Evolutionary conservation across 1,140 invertebrate species (phyloP).

Genomic region (Aphelinus atriplicis): DNA sequence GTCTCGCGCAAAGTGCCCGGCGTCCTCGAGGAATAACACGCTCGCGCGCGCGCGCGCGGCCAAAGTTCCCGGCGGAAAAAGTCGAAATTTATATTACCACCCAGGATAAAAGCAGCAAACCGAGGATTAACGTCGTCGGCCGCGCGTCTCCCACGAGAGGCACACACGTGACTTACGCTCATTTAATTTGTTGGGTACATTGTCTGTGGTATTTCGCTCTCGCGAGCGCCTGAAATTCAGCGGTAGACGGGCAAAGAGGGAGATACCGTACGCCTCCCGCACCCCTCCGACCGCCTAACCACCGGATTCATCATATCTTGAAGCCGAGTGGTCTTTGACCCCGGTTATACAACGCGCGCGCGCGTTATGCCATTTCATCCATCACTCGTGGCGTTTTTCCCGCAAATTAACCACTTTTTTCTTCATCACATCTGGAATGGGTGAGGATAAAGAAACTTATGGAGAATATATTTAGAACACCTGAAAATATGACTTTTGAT

Average conservation of each 20-base stretch:
- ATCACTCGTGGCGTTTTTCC: too few species aligned
- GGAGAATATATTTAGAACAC: too few species aligned
- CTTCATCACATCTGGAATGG: too few species aligned
- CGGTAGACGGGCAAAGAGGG: conserved; percentile 38
- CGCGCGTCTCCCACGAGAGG: conserved; percentile 31
- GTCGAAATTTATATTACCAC: conserved; percentile 28
- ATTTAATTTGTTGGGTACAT: conserved; percentile 65
- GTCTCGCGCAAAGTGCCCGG: not conserved
- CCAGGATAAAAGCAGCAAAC: conserved; percentile 21
- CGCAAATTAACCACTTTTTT: too few species aligned
- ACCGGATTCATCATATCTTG: too few species aligned
- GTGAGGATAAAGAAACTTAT: too few species aligned
- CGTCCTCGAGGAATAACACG: conserved; percentile 14
- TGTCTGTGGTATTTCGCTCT: conserved; percentile 63
- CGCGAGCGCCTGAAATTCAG: conserved; percentile 63
- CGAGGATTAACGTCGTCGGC: conserved; percentile 48
- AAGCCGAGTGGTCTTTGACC: too few species aligned
- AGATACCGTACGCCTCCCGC: too few species aligned
- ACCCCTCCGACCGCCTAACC: too few species aligned
- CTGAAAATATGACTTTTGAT: too few species aligned
- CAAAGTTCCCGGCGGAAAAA: not conserved
- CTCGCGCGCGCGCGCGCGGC: not conserved
- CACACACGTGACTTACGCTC: conserved; percentile 55
- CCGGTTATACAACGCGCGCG: too few species aligned
- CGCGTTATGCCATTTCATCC: too few species aligned